These are phyloP conservation scores for Myotis findleyi DNA, from an alignment of 2,797 vertebrate genomes.

Conservation along the genomic window DNA sequence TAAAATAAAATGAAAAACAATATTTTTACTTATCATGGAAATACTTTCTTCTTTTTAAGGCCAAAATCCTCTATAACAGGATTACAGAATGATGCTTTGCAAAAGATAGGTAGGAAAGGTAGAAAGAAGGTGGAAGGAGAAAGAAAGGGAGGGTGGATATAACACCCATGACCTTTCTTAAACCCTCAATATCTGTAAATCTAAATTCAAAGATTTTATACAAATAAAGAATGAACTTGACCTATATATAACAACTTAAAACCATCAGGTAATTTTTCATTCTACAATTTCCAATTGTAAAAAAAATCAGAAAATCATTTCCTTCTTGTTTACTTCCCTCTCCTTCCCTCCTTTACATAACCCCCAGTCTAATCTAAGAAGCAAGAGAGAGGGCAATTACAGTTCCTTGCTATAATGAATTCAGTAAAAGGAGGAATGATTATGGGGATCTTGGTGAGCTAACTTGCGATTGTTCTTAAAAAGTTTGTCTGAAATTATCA, in stretches of 20 bases:
- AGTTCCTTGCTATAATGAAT: neutral
- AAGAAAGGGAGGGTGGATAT: neutral
- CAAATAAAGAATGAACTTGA: slow-evolving; percentile 47
- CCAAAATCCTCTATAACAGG: slow-evolving; percentile 4
- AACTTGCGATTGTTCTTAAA: neutral
- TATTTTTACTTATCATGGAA: slow-evolving; percentile 58
- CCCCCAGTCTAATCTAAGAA: neutral
- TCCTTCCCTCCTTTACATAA: neutral
- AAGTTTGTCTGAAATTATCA: slow-evolving; percentile 50
- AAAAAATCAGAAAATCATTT: slow-evolving; percentile 44
- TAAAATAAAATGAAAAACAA: slow-evolving; percentile 78
- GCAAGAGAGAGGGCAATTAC: neutral
- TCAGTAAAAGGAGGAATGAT: neutral
- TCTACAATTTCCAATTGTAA: slow-evolving; percentile 3
- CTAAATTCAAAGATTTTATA: slow-evolving; percentile 29
- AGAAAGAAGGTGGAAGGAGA: neutral
- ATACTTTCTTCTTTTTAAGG: slow-evolving; percentile 18
- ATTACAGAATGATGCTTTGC: slow-evolving; percentile 29
- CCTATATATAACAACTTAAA: slow-evolving; percentile 33
- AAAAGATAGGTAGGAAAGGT: neutral
- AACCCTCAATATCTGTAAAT: slow-evolving; percentile 41
- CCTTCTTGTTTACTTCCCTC: neutral
- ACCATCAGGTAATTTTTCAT: slow-evolving; percentile 10
- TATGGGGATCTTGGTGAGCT: neutral
- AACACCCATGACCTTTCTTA: neutral